Percentiles rank a stretch among this genome's conserved stretches.
Conservation (phyloP, 1,140 invertebrate genomes). For the Ceratitis capitata region DNA sequence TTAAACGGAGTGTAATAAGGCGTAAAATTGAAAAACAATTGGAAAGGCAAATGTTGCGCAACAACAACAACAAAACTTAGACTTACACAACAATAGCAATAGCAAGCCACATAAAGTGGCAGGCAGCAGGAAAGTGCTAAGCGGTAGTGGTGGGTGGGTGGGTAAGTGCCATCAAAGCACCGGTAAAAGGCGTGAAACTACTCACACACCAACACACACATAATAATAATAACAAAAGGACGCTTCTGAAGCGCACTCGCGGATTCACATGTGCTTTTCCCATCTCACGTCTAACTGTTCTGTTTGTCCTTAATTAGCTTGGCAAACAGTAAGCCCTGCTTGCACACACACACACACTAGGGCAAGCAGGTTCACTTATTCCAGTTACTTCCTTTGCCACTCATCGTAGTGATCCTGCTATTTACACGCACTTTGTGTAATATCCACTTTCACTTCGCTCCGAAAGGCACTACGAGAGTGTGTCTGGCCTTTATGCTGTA, state of each 20-base stretch:
- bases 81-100: too few species aligned
- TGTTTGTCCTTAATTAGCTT: constrained; percentile 41
- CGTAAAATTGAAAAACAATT: constrained; percentile 65
- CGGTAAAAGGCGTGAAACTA: neutral
- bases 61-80: constrained; percentile 30
- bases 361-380: too few species aligned
- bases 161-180: neutral
- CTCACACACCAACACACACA: neutral
- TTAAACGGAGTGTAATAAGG: constrained; percentile 57
- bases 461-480: neutral
- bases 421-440: neutral
- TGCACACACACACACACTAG: neutral
- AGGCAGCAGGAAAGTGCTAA: neutral
- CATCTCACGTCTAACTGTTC: neutral
- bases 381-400: too few species aligned
- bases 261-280: neutral
- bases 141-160: neutral
- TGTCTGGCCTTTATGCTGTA: too few species aligned
- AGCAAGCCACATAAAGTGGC: neutral
- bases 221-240: neutral
- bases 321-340: neutral
- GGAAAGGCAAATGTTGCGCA: constrained; percentile 40
- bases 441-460: neutral
- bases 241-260: neutral
- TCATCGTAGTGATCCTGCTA: neutral